Evolutionary conservation across 2,888 invertebrate species (phyloP).

Genomic region (Campopleginae sp.): DNA sequence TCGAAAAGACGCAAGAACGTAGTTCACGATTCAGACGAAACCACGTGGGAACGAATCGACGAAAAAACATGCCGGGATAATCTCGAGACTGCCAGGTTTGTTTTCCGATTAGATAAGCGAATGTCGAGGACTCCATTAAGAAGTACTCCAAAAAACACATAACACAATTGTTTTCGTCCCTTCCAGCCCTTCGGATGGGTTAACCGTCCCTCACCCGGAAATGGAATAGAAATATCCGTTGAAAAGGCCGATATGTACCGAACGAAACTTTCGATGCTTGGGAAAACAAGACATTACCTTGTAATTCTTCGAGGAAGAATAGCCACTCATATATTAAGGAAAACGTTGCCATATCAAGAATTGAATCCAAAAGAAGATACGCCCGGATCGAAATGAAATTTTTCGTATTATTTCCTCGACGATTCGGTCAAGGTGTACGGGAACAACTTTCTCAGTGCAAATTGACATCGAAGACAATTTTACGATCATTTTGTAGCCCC

Average conservation of each 20-base stretch:
- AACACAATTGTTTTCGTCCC: not conserved
- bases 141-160: not conserved
- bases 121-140: not conserved
- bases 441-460: conserved; percentile 5
- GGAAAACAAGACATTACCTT: not conserved
- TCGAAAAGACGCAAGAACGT: not conserved
- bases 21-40: not conserved
- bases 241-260: not conserved
- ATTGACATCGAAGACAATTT: not conserved
- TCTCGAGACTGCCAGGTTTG: conserved; percentile 5
- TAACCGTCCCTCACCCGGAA: not conserved
- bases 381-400: not conserved
- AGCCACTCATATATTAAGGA: not conserved
- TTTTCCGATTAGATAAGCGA: conserved; percentile 22
- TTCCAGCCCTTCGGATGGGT: not conserved
- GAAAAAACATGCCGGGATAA: conserved; percentile 4
- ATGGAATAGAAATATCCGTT: not conserved
- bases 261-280: not conserved
- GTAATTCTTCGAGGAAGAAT: not conserved
- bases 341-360: not conserved
- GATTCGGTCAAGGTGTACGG: conserved; percentile 14
- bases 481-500: not conserved
- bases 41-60: not conserved
- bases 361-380: not conserved
- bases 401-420: not conserved